Percentiles rank a stretch among this genome's conserved stretches.
Evolutionary conservation across 2,113 vertebrate genomes (phyloP).

Genomic region (Pseudorhombus dupliciocellatus): DNA sequence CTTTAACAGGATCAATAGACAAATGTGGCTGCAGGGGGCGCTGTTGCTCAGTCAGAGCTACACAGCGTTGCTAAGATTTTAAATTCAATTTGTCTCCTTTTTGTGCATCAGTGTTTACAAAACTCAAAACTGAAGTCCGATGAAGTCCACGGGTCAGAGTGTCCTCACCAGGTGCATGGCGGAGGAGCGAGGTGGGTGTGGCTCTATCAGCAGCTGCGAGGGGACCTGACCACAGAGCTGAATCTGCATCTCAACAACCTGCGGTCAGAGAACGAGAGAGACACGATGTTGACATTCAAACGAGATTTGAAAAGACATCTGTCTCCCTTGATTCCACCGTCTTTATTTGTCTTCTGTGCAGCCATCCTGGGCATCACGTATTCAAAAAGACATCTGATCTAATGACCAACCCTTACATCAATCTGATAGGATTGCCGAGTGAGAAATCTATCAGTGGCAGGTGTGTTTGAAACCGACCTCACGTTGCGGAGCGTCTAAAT

Average conservation of each 20-base stretch:
- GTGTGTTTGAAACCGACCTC: constrained; percentile 85
- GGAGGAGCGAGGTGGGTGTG: constrained; percentile 97
- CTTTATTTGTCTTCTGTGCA: too few relatives aligned
- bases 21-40: not conserved
- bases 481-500: constrained; percentile 87
- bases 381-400: not conserved
- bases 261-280: constrained; percentile 42
- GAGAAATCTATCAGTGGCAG: not conserved
- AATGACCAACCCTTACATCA: not conserved
- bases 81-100: not conserved
- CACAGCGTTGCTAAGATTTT: not conserved
- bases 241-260: constrained; percentile 96
- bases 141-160: not conserved
- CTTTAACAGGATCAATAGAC: too few relatives aligned
- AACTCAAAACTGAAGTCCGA: not conserved
- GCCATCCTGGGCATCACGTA: too few relatives aligned
- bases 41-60: not conserved
- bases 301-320: not conserved
- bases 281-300: not conserved
- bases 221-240: constrained; percentile 96
- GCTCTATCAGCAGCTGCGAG: constrained; percentile 98
- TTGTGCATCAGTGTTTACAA: not conserved
- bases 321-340: not conserved
- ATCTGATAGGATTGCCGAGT: not conserved
- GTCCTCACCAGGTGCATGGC: constrained; percentile 99